These are phyloP conservation scores for Leptocoma aspasia DNA, from an alignment of 2,113 vertebrate species.

Conservation along the genomic window DNA sequence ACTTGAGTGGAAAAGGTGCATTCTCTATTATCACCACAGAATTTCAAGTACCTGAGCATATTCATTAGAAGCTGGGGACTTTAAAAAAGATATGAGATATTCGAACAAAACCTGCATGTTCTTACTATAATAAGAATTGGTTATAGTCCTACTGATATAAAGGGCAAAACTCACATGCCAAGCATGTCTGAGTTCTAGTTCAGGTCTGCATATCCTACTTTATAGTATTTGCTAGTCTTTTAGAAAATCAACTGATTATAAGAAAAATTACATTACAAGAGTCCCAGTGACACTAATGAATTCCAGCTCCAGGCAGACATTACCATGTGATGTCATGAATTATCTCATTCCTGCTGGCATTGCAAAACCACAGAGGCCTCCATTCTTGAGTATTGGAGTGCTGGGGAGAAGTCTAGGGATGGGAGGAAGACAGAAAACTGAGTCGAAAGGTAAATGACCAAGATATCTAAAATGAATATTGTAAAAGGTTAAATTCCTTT, in stretches of 20 bases:
- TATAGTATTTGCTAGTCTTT: neutral
- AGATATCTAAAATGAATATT: neutral
- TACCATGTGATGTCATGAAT: neutral
- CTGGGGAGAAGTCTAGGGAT: neutral
- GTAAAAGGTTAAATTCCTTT: neutral
- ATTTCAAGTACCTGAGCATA: conserved; percentile 15
- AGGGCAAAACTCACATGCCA: neutral
- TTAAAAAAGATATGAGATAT: neutral
- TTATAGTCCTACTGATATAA: neutral
- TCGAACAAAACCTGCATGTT: neutral
- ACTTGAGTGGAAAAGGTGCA: conserved; percentile 19
- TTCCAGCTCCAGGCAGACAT: neutral
- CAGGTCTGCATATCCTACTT: neutral
- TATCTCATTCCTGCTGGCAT: neutral
- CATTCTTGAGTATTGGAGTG: neutral
- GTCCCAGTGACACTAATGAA: neutral
- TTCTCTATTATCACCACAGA: neutral
- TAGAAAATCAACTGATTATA: neutral
- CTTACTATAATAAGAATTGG: neutral
- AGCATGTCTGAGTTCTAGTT: neutral
- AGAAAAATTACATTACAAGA: neutral
- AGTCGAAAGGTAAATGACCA: neutral
- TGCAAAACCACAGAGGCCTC: neutral
- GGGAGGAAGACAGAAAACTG: neutral
- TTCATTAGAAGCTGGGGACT: neutral